A percentile compares a stretch with the other conserved stretches of the same genome.
These are phyloP conservation scores for Drosophila infuscata DNA, from an alignment of 2,888 invertebrate species.

Conservation along the genomic window DNA sequence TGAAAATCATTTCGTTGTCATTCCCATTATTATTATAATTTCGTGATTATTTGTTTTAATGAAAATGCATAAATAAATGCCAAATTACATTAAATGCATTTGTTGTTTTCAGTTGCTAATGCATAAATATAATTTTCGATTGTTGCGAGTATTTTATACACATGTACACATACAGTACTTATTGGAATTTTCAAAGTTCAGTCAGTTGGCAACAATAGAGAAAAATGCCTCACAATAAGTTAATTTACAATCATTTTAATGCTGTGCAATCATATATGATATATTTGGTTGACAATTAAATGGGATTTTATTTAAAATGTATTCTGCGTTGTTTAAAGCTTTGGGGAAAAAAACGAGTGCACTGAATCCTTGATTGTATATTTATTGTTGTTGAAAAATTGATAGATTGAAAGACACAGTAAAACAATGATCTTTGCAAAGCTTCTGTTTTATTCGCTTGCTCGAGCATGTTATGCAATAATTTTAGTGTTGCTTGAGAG, in stretches of 20 bases:
- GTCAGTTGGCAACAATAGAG: conserved; percentile 38
- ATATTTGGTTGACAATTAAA: conserved; percentile 23
- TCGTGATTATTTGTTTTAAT: conserved; percentile 75
- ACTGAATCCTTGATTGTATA: not conserved
- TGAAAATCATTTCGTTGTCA: conserved; percentile 58
- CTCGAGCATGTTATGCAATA: conserved; percentile 20
- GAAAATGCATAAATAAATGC: conserved; percentile 77
- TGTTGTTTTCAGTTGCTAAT: conserved; percentile 51
- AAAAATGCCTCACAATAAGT: conserved; percentile 51
- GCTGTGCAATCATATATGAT: conserved; percentile 26
- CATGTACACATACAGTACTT: conserved; percentile 8
- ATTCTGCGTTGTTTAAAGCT: not conserved
- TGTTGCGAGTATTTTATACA: conserved; percentile 36
- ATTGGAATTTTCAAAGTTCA: conserved; percentile 48
- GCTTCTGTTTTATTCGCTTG: conserved; percentile 18
- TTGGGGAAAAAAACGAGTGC: not conserved
- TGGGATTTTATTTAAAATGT: not conserved
- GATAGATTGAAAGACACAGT: conserved; percentile 1
- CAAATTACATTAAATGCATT: conserved; percentile 76
- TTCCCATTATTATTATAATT: conserved; percentile 70
- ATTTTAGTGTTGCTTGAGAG: conserved; percentile 19
- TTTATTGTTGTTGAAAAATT: not conserved
- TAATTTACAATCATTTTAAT: conserved; percentile 69
- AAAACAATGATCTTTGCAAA: conserved; percentile 21
- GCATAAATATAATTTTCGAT: conserved; percentile 66